Base-by-base conservation (phyloP, 37 sponge, comb jelly and placozoan species). In the Chondrilla cf. caribensis region DNA sequence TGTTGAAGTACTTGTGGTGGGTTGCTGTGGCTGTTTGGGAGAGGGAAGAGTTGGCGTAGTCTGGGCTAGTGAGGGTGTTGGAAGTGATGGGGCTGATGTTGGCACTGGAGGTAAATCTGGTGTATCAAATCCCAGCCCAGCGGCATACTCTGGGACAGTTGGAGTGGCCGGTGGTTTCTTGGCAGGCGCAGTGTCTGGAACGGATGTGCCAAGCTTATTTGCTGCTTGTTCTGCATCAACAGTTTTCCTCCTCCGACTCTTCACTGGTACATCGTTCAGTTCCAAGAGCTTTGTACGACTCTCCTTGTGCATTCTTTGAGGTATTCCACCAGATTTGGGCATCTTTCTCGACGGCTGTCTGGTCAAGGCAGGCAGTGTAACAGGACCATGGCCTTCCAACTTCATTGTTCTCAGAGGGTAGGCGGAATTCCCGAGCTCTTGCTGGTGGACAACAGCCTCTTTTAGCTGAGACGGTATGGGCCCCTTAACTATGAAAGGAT, bases 131-230 rank as follows among this genome's bases (percentile, higher is more conserved):
- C 86, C 86, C 65, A 92, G 78, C 0, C 85, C 89, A 54, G 89
- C 92, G 3, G 89, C 92, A 88, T 92, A 92, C 60, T 92, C 92
- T 75, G 92, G 92, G 21, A 58, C 43, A 38, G 81, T 62, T 5
- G 62, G 60, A 17, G 81, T 80, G 38, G 81, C 59, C 24, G 81
- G 81, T 19, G 41, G 59, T 38, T 58, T 80, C 64, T 80, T 80
- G 21, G 76, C 36, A 6, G 76, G 44, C 21, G 38, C 18, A 33
- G 55, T 58, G 21, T 57, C 81, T 38, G 81, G 62, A 47, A 39
- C 26, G 18, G 78, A 44, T 33, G 65, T 60, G 39, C 44, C n/a
- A 18, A 17, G 41, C 44, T 39, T 37, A 9, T 43, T 39, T 37
- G 76, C 76, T 28, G 33, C 35, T 67, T 28, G 11, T 1, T 73